Evolutionary conservation across 2,888 invertebrate genomes (phyloP), one percentile per base, ranked within the genome.

Genomic region (Acanthoscelides obtectus): DNA sequence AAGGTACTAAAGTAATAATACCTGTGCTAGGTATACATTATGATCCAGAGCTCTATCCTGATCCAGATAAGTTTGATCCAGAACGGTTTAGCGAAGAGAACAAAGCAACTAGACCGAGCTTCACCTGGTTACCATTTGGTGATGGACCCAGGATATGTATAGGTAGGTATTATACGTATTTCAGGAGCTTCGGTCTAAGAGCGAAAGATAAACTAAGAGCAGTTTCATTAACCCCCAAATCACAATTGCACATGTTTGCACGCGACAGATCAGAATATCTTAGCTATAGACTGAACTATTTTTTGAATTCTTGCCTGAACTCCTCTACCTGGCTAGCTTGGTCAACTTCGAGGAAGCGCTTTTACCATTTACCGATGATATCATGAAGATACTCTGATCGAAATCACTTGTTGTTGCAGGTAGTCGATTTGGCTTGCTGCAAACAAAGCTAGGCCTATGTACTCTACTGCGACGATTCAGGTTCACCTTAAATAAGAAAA

Each of bases 61-160:
- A 75, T 71, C 75, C 75, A 3, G 69, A 72, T 22, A 71, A 69
- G 64, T 75, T 75, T 63, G 74, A 75, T 71, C 74, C 75, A 22
- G 75, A 75, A 25, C 67, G 75, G 25, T 75, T 74, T 64, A 73
- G 25, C 66, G 72, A 72, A 20, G 75, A 72, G 25, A 73, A 72
- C 63, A 73, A 71, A 21, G 25, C 65, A 2, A 66, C 19, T 1
- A 69, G 66, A 21, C 68, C 72, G 22, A 69, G 25, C 12, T 75
- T 69, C 21, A 71, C 75, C 0, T 71, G 71, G 64, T 19, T 76
- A 20, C 74, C 73, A 0, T 75, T 75, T 72, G 75, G 75, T 8
- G 74, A 74, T 67, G 75, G 75, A 0, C 74, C 72, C 6, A 71
- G 75, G 27, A 66, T 69, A 22, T 73, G 73, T 67, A 69, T 73